Base-by-base conservation (phyloP, 2,888 invertebrate genomes). In the Monopis laevigella region DNA sequence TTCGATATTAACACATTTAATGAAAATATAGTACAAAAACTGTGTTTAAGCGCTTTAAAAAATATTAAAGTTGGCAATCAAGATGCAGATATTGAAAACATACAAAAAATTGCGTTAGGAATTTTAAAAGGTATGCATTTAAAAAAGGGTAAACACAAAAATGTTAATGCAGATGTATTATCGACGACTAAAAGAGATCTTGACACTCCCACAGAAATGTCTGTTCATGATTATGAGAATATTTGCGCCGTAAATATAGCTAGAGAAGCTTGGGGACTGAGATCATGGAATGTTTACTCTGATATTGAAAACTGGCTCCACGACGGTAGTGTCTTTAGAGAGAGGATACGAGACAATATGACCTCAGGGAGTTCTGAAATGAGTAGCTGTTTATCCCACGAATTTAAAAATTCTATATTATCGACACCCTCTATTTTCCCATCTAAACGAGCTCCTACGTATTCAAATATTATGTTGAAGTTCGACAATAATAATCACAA, bases 221-320 rank as follows among this genome's bases (percentile, higher is more conserved):
- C 86, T 3, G 83, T 86, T 36, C 86, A 86, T 51, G 86, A 87
- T 54, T 87, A 87, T 53, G 86, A 86, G 59, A 87, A 86, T 54
- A 82, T 86, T 47, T 86, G 86, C 55, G 85, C 86, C 2, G 78
- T 86, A 3, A 86, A 86, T 50, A 84, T 87, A 41, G 85, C 86
- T 2, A 66, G 86, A 46, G 86, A 86, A 56, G 84, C 84, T 11
- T 85, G 85, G 85, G 86, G 86, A 1, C 64, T 86, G 39, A 71
- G 86, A 29, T 86, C 86, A 24, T 87, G 86, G 86, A 83, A 83
- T 53, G 85, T 84, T 2, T 87, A 86, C 53, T 84, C 80, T 21
- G 86, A 86, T 48, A 86, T 87, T 43, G 86, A 86, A 56, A 85
- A 84, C 40, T 84, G 84, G 65, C 66, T 83, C 13, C 86, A 86